These are phyloP conservation scores for Hydrolagus colliei DNA, from an alignment of 2,797 vertebrate genomes.

Conservation along the genomic window DNA sequence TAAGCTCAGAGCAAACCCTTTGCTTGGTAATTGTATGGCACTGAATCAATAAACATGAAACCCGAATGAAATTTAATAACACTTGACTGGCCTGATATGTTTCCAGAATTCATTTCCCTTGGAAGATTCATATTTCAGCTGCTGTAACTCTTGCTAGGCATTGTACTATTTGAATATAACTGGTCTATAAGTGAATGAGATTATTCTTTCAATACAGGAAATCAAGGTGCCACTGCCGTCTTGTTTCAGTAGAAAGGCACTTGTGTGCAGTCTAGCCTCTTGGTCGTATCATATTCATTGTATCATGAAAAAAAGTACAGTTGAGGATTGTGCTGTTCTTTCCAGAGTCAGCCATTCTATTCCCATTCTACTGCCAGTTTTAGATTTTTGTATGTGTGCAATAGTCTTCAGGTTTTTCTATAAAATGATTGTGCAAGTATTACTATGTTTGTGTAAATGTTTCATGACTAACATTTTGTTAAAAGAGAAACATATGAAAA, in stretches of 20 bases:
- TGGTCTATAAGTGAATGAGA: not conserved
- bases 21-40: conserved; percentile 3
- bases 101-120: not conserved
- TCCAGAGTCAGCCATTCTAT: not conserved
- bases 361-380: not conserved
- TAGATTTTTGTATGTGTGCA: not conserved
- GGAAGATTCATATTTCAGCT: conserved; percentile 12
- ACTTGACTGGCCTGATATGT: not conserved
- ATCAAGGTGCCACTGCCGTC: conserved; percentile 3
- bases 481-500: not conserved
- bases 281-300: conserved; percentile 14
- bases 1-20: not conserved
- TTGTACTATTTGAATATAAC: conserved; percentile 20
- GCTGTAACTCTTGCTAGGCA: not conserved
- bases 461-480: not conserved
- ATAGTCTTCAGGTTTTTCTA: not conserved
- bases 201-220: conserved; percentile 1
- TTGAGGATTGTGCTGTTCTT: conserved; percentile 13
- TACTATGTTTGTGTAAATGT: not conserved
- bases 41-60: not conserved
- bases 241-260: conserved; percentile 17
- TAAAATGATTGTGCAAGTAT: not conserved
- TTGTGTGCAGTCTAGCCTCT: not conserved
- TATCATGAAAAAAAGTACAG: not conserved
- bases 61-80: not conserved